These are phyloP conservation scores for Patella vulgata DNA, from an alignment of 1,140 invertebrate genomes.

Conservation along the genomic window DNA sequence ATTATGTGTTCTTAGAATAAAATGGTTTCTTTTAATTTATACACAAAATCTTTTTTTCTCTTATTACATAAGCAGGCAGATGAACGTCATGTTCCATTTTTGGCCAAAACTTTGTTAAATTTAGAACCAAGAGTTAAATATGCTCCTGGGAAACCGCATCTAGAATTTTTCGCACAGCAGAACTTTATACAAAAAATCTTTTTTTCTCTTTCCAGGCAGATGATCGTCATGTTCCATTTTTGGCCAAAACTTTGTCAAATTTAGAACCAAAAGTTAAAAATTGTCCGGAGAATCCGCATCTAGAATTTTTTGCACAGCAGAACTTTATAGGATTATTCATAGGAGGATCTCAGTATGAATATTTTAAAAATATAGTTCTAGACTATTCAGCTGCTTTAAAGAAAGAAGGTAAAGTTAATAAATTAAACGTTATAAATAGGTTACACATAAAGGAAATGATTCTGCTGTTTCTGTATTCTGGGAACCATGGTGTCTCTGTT, in stretches of 20 bases:
- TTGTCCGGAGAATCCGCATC: slow-evolving; percentile 36
- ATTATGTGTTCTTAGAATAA: too few relatives aligned
- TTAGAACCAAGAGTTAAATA: slow-evolving; percentile 36
- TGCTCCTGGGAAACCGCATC: slow-evolving; percentile 37
- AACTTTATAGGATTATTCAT: slow-evolving; percentile 37
- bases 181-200: too few relatives aligned
- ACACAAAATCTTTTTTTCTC: too few relatives aligned
- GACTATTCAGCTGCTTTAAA: slow-evolving; percentile 38
- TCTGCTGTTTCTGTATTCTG: too few relatives aligned
- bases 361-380: slow-evolving; percentile 38
- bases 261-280: slow-evolving; percentile 36
- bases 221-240: slow-evolving; percentile 29
- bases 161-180: slow-evolving; percentile 45
- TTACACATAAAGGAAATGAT: too few relatives aligned
- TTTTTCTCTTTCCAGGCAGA: slow-evolving; percentile 32
- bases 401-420: slow-evolving; percentile 32
- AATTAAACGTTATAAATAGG: too few relatives aligned
- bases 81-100: slow-evolving; percentile 29
- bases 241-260: slow-evolving; percentile 34
- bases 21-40: too few relatives aligned
- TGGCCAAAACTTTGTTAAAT: slow-evolving; percentile 34
- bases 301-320: slow-evolving; percentile 45
- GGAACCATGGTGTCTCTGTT: too few relatives aligned
- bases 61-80: slow-evolving; percentile 43
- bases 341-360: slow-evolving; percentile 38